These are phyloP conservation scores for Monomorium pharaonis DNA, from an alignment of 1,140 invertebrate genomes.

Conservation along the genomic window DNA sequence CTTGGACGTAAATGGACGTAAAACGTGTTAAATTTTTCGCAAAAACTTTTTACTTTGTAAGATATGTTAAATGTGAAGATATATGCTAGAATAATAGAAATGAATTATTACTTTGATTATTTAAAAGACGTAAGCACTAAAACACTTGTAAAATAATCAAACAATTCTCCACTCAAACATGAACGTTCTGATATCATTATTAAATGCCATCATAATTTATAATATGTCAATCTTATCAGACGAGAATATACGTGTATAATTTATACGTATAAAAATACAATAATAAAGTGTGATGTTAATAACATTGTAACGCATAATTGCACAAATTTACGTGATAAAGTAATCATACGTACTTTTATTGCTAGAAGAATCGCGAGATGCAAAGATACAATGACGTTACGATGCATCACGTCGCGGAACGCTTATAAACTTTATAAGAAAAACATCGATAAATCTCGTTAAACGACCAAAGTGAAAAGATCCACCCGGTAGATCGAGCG, in stretches of 20 bases:
- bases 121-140: background rate
- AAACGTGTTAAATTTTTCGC: too few relatives aligned
- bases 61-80: background rate
- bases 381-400: background rate
- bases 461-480: conserved; percentile 27
- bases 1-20: too few relatives aligned
- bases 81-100: background rate
- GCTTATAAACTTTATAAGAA: background rate
- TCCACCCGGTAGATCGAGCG: conserved; percentile 72
- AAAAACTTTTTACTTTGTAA: background rate
- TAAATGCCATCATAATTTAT: background rate
- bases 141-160: background rate
- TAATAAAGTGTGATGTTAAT: background rate
- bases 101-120: background rate
- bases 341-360: background rate
- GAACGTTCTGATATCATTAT: background rate
- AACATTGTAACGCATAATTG: background rate
- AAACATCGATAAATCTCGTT: conserved; percentile 15
- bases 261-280: background rate
- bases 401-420: background rate
- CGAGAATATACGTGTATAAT: background rate
- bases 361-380: background rate
- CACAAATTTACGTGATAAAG: background rate
- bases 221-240: background rate
- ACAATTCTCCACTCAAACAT: background rate